A percentile compares a stretch with the other conserved stretches of the same genome.
phyloP scores from a whole-genome alignment of 2,888 invertebrate genomes.

The Pimpla rufipes region DNA sequence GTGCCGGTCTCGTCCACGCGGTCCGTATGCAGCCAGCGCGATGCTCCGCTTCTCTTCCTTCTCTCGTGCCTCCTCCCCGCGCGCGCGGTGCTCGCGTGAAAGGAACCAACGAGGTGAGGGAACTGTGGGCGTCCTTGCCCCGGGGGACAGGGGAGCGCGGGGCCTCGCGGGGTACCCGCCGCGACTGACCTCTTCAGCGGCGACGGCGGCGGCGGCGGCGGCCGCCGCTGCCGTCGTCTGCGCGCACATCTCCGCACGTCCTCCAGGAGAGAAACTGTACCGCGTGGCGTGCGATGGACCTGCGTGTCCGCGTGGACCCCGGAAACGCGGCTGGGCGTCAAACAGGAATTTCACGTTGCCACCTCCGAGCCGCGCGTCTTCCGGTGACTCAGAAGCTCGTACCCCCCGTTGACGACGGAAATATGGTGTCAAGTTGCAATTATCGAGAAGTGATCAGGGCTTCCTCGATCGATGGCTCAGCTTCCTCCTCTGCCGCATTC shows the following conservation, averaged over 20 bases:
- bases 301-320: conserved; percentile 49
- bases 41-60: conserved; percentile 35
- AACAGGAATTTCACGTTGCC: conserved; percentile 28
- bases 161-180: conserved; percentile 69
- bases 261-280: conserved; percentile 24
- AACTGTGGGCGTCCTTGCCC: conserved; percentile 82
- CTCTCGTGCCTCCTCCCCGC: conserved; percentile 5
- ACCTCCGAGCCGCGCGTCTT: conserved; percentile 2
- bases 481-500: conserved; percentile 25
- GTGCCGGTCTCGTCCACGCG: not conserved
- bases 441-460: too few species aligned
- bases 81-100: conserved; percentile 52
- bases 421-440: not conserved
- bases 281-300: not conserved
- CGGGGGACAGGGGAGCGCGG: conserved; percentile 76
- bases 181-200: conserved; percentile 72
- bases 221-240: conserved; percentile 42
- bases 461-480: not conserved
- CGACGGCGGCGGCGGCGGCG: conserved; percentile 42
- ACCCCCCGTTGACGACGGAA: conserved; percentile 3
- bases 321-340: conserved; percentile 52
- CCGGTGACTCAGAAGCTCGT: not conserved
- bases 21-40: not conserved
- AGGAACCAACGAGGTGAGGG: conserved; percentile 74
- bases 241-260: conserved; percentile 34